phyloP scores from a whole-genome alignment of 2,888 invertebrate genomes.

The Drosophila tripunctata region DNA sequence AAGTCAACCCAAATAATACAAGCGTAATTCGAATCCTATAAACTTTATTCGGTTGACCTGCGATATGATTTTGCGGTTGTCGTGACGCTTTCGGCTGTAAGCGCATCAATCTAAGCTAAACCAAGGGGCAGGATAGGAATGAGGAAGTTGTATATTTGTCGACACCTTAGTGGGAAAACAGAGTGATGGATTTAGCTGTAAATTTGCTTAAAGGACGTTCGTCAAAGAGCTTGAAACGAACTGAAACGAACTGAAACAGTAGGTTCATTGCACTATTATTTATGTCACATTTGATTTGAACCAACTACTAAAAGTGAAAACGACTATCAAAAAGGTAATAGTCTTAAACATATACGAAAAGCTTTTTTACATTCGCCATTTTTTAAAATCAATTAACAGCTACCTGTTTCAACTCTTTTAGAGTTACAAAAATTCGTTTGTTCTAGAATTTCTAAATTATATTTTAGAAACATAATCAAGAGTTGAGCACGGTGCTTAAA shows the following conservation, averaged over 20 bases:
- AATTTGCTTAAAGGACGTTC: constrained; percentile 24
- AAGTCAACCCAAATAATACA: constrained; percentile 30
- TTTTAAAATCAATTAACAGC: too few relatives aligned
- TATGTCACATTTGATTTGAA: constrained; percentile 54
- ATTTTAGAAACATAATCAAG: too few relatives aligned
- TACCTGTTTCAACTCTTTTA: too few relatives aligned
- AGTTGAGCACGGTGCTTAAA: too few relatives aligned
- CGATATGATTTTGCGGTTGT: constrained; percentile 55
- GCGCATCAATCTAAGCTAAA: constrained; percentile 55
- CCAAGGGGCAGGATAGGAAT: neutral
- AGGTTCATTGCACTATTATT: constrained; percentile 34
- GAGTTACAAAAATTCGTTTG: too few relatives aligned
- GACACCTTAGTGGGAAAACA: constrained; percentile 30
- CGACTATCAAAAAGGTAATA: constrained; percentile 16
- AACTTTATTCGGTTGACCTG: constrained; percentile 15
- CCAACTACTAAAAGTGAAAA: constrained; percentile 18
- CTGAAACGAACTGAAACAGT: constrained; percentile 27
- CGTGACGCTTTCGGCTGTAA: constrained; percentile 14
- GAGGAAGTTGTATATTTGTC: neutral
- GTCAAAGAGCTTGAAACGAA: constrained; percentile 1
- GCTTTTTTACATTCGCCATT: too few relatives aligned
- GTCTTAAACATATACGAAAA: too few relatives aligned
- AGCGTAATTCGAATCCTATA: neutral
- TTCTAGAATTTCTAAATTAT: too few relatives aligned
- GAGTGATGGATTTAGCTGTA: constrained; percentile 44